Evolutionary conservation across 2,888 invertebrate species (phyloP), one percentile per base, ranked within the genome.

Genomic region (Cosmopolites sordidus): DNA sequence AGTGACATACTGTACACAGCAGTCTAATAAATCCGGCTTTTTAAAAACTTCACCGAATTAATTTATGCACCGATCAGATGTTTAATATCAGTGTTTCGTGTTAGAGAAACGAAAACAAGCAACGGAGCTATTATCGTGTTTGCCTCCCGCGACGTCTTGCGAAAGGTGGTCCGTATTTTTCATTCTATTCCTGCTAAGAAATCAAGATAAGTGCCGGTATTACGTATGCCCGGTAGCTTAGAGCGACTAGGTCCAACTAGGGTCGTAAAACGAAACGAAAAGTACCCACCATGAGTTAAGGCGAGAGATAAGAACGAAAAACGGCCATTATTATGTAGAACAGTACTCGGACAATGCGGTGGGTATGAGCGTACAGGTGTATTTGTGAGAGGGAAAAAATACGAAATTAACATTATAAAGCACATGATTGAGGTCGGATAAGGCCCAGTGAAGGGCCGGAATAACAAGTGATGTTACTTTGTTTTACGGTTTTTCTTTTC

Each of bases 291-390:
- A 33, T 12, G 11, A 33, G 33, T 12, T 11, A 33, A 12, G 12
- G 33, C 11, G 12, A 33, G 16, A 53, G 57, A 57, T 57, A 57
- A 57, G 53, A 51, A 33, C 33, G 43, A 29, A 56, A 54, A 57
- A 50, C 43, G 53, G 51, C 52, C 58, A 58, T 58, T 58, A 58
- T 58, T 58, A 58, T 58, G 58, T 58, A 58, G 58, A 58, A 55
- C 55, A 55, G 58, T 42, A 50, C 48, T 48, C 9, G 43, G 49
- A 55, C 58, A 55, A 55, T 43, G 54, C 51, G 58, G 58, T 58
- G 51, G 58, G 58, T 54, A 58, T 12, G 3, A 12, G 5, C n/a
- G 33, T 33, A 33, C 33, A 33, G 33, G 33, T 33, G 33, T 33
- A 33, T 33, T 5, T 33, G 11, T 8, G 22, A 22, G 22, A 33